Evolutionary conservation across 1,140 invertebrate genomes (phyloP), one percentile per base, ranked within the genome.

Genomic region (Palaemon carinicauda): DNA sequence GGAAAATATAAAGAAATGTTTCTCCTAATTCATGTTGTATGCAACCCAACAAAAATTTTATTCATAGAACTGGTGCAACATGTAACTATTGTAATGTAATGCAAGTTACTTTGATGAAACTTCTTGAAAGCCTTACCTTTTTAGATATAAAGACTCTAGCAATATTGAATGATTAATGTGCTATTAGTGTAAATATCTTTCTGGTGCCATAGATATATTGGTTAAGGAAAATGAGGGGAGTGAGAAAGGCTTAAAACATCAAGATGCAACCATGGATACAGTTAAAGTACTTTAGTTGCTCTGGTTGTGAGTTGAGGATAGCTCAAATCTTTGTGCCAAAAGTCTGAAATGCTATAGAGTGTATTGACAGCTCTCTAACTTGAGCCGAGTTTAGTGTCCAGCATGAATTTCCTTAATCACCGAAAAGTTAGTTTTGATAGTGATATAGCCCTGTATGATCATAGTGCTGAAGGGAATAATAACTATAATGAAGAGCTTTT

Each of bases 271-370:
- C 60, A 50, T 69, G 80, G 69, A 50, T 60, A 81, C 54, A 69
- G 80, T 31, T 81, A n/a, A n/a, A 31, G 51, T 21, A 56, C 69
- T 56, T 29, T 81, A 81, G 80, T 81, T 60, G 69, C 65, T 73
- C 56, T 81, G 80, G 80, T 60, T 81, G 54, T 81, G 80, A 80
- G 81, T 75, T 83, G 54, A 71, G 73, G 74, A 84, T 75, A 77
- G 82, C 82, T 84, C 82, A 84, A 78, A 78, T 84, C 50, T 54
- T 77, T 84, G 82, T 84, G 82, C 82, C 82, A 78, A 84, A 84
- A 81, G 65, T 81, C 56, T 41, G 69, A 69, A 71, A 73, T 81
- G 60, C 53, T 80, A 60, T 52, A 41, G 78, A 31, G 54, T 80
- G 52, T 80, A 60, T 54, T 54, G 41, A 80, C 78, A 80, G 56